phyloP scores from a whole-genome alignment of 1,140 invertebrate species.

The Drusus annulatus region DNA sequence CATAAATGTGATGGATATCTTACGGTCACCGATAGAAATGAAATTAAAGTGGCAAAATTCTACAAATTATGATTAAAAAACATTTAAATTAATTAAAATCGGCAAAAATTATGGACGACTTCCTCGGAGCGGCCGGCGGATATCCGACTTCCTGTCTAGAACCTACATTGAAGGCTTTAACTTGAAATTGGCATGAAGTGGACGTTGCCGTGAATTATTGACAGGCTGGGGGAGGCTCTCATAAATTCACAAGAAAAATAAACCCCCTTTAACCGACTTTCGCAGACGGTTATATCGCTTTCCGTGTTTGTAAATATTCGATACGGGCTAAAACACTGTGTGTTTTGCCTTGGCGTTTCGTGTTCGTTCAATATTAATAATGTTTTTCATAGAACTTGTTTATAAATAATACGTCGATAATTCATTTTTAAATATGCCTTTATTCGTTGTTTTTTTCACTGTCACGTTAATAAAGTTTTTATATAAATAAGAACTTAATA shows the following conservation, averaged over 20 bases:
- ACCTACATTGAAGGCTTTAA: background rate
- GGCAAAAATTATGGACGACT: background rate
- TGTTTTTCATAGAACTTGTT: too few species aligned
- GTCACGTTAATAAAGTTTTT: too few species aligned
- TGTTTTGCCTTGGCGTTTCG: background rate
- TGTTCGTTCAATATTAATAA: background rate
- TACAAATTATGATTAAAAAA: too few species aligned
- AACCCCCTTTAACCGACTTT: conserved; percentile 22
- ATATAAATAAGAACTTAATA: too few species aligned
- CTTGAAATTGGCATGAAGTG: background rate
- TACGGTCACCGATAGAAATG: too few species aligned
- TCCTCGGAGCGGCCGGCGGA: background rate
- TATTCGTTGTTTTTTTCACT: too few species aligned
- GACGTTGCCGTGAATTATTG: conserved; percentile 17
- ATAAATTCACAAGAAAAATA: conserved; percentile 26
- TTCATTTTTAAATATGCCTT: too few species aligned
- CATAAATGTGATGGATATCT: too few species aligned
- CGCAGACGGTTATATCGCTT: background rate
- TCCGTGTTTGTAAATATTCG: conserved; percentile 29
- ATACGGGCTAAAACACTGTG: conserved; percentile 11
- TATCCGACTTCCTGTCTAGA: background rate
- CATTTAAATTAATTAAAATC: background rate
- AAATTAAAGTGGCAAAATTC: too few species aligned
- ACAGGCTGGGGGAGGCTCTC: background rate
- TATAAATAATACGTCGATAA: too few species aligned